phyloP scores from a whole-genome alignment of 2,113 vertebrate species.

The Saimiri boliviensis region DNA sequence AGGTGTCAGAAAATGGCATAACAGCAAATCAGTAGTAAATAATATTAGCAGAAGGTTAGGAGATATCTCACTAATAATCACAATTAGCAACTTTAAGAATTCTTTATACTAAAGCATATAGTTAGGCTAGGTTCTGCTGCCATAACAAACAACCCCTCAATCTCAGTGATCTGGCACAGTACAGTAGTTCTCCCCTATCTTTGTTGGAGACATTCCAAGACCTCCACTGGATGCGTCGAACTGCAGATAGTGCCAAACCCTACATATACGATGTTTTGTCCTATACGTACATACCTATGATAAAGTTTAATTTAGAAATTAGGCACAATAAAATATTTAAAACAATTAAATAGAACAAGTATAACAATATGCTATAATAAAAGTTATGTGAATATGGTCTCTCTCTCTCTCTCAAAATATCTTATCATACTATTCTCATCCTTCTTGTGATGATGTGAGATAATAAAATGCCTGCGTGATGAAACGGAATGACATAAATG shows the following conservation, averaged over 20 bases:
- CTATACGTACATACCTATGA: not conserved
- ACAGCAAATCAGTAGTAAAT: not conserved
- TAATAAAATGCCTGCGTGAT: not conserved
- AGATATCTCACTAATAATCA: not conserved
- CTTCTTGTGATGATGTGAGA: not conserved
- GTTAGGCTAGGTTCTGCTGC: not conserved
- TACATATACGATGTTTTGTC: not conserved
- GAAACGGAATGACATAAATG: not conserved
- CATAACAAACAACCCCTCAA: not conserved
- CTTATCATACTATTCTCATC: not conserved
- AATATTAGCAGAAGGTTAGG: not conserved
- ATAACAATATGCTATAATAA: not conserved
- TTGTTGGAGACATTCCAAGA: not conserved
- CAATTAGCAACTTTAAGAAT: not conserved
- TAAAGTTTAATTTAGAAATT: not conserved
- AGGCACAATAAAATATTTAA: not conserved
- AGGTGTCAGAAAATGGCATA: not conserved
- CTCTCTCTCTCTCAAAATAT: not conserved
- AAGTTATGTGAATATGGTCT: not conserved
- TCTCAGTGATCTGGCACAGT: not conserved
- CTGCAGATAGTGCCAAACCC: not conserved
- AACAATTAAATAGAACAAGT: not conserved
- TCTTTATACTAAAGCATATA: not conserved
- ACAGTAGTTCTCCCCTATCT: not conserved
- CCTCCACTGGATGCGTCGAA: not conserved